Conservation (phyloP, 2,888 invertebrate genomes). For the Diplolepis rosae region DNA sequence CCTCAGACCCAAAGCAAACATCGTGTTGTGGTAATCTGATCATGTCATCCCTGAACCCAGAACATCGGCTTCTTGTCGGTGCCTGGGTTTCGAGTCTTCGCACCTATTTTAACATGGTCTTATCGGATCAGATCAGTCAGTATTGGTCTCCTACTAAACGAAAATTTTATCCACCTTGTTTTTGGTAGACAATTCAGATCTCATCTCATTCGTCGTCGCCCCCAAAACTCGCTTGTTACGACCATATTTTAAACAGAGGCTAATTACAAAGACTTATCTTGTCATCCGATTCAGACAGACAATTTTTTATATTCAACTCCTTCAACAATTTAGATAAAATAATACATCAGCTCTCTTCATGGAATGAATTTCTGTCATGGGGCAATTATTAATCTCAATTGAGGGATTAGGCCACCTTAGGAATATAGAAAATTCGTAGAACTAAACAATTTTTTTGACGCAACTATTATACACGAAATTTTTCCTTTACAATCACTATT, state of each 20-base stretch:
- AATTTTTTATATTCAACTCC: background rate
- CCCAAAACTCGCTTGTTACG: background rate
- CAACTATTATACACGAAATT: no score
- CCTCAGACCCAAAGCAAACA: background rate
- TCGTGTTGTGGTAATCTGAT: constrained; percentile 10
- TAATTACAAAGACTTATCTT: background rate
- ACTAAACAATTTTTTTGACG: no score
- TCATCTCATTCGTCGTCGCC: constrained; percentile 8
- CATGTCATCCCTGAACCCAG: constrained; percentile 15
- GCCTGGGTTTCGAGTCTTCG: constrained; percentile 12
- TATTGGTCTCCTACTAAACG: constrained; percentile 4
- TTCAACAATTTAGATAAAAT: no score
- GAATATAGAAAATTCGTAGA: no score
- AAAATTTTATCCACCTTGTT: constrained; percentile 17
- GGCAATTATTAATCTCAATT: no score
- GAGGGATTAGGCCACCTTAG: no score
- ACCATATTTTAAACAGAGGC: background rate
- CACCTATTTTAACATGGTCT: constrained; percentile 26
- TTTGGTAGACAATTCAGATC: background rate
- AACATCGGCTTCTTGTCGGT: constrained; percentile 14
- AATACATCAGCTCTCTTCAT: no score
- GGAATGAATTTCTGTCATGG: no score
- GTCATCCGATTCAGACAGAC: background rate
- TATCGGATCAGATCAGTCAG: constrained; percentile 11
- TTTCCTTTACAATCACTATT: no score